Base-by-base conservation (phyloP, 2,797 vertebrate genomes). In the Pangasius larnaudii region DNA sequence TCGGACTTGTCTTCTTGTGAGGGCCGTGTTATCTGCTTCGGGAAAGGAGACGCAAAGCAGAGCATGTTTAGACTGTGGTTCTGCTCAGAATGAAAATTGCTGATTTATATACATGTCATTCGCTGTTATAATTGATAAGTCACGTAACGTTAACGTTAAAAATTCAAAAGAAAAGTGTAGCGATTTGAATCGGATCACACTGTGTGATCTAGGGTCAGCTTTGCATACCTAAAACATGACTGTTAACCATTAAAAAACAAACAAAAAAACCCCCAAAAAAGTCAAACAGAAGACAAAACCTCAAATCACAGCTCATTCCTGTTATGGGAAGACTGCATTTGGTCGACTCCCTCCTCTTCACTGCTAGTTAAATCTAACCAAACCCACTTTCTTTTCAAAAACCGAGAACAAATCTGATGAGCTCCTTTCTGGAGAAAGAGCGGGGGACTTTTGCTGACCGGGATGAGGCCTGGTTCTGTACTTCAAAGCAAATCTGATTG, bases 1-100 rank as follows among this genome's bases (percentile, higher is more conserved):
- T 98, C 97, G 80, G 97, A 93, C 93, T 99, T 99, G 90, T 99
- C 98, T 96, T 99, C 99, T 96, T 99, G 99, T 89, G 98, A 97
- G 91, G 98, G 97, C 85, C 98, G 97, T 86, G 98, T 95, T 96
- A 99, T 98, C 94, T 99, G 98, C 96, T 99, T 95, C 91, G 95
- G 89, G 91, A 93, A 95, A 78, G 91, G 94, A 75, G 14, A 87
- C 46, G 79, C 2, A 39, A 85, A 18, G 72, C n/a, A n/a, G 51
- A 30, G 14, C 36, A 49, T 13, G 42, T 27, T 88, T 77, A 88
- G 53, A 67, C 49, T 36, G 61, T 13, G 16, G 85, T 87, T 33
- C 74, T 88, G 33, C 74, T 77, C 71, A 8, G 58, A 80, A 61
- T 42, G n/a, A 65, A 61, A 59, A 6, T 1, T 5, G 6, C 36